Percentiles rank a stretch among this genome's conserved stretches.
Conservation (phyloP, 1,140 invertebrate genomes). For the Eupristina koningsbergeri region DNA sequence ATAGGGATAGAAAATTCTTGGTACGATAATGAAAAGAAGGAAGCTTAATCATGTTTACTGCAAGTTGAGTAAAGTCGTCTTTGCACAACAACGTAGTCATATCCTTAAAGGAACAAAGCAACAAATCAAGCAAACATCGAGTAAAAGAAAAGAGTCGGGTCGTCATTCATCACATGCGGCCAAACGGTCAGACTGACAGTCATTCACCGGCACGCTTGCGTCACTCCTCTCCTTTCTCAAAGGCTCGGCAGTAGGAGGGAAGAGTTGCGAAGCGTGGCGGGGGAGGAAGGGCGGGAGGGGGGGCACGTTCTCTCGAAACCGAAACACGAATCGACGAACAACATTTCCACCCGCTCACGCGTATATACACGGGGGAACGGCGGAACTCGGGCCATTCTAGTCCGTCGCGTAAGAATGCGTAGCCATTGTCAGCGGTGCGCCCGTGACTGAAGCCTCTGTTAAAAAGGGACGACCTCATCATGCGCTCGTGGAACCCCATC, state of each 20-base stretch:
- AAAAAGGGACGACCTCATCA: constrained; percentile 58
- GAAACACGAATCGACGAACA: constrained; percentile 26
- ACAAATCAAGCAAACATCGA: not conserved
- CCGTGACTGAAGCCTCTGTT: constrained; percentile 26
- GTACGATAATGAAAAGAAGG: no score
- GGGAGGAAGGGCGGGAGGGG: not conserved
- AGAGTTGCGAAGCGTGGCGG: no score
- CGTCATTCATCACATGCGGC: constrained; percentile 18
- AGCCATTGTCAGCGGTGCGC: constrained; percentile 74
- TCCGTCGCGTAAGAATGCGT: constrained; percentile 70
- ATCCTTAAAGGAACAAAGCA: constrained; percentile 13
- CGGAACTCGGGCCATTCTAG: constrained; percentile 66
- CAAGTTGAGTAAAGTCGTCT: not conserved
- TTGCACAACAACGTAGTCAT: not conserved
- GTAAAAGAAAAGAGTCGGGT: not conserved
- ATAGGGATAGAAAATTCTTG: no score
- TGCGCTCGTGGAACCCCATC: constrained; percentile 2
- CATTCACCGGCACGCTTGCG: constrained; percentile 35
- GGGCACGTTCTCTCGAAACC: constrained; percentile 17
- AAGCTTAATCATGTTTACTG: not conserved
- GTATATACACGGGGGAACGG: constrained; percentile 55
- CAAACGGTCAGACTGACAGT: constrained; percentile 40
- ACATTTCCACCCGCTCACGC: constrained; percentile 4
- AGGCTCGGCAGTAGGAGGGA: not conserved
- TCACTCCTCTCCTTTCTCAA: not conserved